Base-by-base conservation (phyloP, 2,113 vertebrate genomes). In the Spilogale gracilis region DNA sequence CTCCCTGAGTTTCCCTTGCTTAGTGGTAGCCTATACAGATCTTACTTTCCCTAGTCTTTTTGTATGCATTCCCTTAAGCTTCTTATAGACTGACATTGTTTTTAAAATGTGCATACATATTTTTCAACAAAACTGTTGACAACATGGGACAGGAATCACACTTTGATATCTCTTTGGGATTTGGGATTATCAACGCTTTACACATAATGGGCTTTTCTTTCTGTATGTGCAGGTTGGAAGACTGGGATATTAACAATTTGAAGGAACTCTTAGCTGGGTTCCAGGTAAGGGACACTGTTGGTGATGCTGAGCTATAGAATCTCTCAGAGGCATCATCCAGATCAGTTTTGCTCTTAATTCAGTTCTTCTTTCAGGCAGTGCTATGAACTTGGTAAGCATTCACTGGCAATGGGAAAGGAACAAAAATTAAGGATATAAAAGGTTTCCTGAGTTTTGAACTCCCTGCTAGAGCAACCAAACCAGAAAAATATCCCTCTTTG, bases 381-480 rank as follows among this genome's bases (percentile, higher is more conserved):
- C 17, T 30, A 71, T 38, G 56, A 95, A 89, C 16, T 81, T 60
- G 52, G 63, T 20, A 43, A 88, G 38, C 18, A 67, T 21, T 96
- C 76, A 84, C 61, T 91, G 38, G 30, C 60, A 92, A 87, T 45
- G 30, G 7, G 69, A 95, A 96, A 96, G 88, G 80, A 96, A 96
- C 23, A 92, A 95, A 93, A 95, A 56, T 30, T 48, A 84, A 96
- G 52, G 23, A 56, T n/a, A 65, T 91, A 93, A 91, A 96, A 95
- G 79, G 2, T 89, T 96, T 74, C 8, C 27, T 94, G 69, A 93
- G 84, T 50, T 96, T 54, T 87, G 13, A 80, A 71, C 91, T 92
- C 48, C 38, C 56, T 96, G 48, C 43, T 58, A 78, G n/a, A 94
- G 65, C 58, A 96, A 30, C 58, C 88, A 95, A 25, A 84, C 74